A percentile compares a stretch with the other conserved stretches of the same genome.
These are phyloP conservation scores for Pseudopodoces humilis DNA, from an alignment of 2,113 vertebrate species.

Conservation along the genomic window DNA sequence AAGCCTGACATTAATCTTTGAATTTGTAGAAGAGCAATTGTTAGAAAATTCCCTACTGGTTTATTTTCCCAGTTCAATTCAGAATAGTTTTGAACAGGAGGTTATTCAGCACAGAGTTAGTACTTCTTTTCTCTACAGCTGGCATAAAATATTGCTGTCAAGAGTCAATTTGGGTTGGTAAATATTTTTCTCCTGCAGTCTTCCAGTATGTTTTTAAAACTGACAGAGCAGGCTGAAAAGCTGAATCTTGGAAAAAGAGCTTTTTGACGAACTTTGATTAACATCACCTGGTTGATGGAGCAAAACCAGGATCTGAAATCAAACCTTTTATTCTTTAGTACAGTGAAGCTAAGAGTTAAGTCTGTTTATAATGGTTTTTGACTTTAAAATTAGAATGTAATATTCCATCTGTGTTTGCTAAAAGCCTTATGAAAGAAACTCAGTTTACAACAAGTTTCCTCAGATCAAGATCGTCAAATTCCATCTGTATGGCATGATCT, in stretches of 20 bases:
- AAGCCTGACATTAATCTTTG: slow-evolving; percentile 41
- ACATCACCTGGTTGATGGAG: not conserved
- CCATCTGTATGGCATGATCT: not conserved
- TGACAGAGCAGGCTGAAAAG: not conserved
- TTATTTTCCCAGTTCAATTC: slow-evolving; percentile 18
- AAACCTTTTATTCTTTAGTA: not conserved
- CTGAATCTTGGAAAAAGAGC: not conserved
- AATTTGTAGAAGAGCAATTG: slow-evolving; percentile 14
- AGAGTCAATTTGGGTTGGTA: not conserved
- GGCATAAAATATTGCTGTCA: slow-evolving; percentile 15
- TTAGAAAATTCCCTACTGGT: slow-evolving; percentile 27
- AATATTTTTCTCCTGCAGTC: not conserved
- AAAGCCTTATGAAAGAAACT: not conserved
- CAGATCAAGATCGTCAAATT: not conserved
- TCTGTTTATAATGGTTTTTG: not conserved
- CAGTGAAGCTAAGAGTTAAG: not conserved
- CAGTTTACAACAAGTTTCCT: not conserved
- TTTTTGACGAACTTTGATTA: not conserved
- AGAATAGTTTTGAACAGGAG: not conserved
- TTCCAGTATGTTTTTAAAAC: not conserved
- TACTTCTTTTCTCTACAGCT: not conserved
- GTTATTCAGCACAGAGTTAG: slow-evolving; percentile 3
- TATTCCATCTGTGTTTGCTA: not conserved
- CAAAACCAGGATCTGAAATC: not conserved
- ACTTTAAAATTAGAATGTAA: not conserved